These are phyloP conservation scores for Ips nitidus DNA, from an alignment of 1,140 invertebrate species.

Conservation along the genomic window DNA sequence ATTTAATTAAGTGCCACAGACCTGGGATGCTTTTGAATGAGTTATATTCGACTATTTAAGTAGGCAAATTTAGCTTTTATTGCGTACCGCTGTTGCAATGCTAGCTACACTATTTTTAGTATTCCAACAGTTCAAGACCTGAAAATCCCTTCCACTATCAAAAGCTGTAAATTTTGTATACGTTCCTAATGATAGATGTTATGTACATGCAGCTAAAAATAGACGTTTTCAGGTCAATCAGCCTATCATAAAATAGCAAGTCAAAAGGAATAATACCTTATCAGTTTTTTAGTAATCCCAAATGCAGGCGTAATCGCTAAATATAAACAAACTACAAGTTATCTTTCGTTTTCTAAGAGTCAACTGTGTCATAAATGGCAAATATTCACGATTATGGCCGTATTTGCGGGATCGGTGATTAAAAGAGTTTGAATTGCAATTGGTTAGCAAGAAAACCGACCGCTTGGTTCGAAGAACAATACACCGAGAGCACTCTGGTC, in stretches of 20 bases:
- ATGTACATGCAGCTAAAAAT: not conserved
- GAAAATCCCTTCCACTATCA: not conserved
- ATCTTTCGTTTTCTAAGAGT: not conserved
- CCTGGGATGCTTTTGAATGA: not conserved
- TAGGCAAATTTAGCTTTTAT: not conserved
- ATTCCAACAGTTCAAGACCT: not conserved
- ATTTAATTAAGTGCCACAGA: slow-evolving; percentile 21
- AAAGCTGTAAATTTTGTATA: not conserved
- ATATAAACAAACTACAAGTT: too few relatives aligned
- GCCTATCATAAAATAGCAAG: not conserved
- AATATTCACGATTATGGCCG: too few relatives aligned
- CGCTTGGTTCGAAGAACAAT: slow-evolving; percentile 13
- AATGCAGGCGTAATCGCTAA: too few relatives aligned
- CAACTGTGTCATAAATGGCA: not conserved
- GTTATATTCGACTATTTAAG: slow-evolving; percentile 1
- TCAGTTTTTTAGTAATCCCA: too few relatives aligned
- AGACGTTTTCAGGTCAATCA: not conserved
- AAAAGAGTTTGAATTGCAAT: not conserved
- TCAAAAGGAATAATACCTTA: not conserved
- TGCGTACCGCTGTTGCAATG: too few relatives aligned
- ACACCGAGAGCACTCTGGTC: slow-evolving; percentile 6
- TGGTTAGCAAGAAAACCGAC: slow-evolving; percentile 6
- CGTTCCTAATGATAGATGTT: not conserved
- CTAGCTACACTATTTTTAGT: not conserved
- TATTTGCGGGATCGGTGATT: too few relatives aligned